Base-by-base conservation (phyloP, 2,888 invertebrate species). In the Argynnis bischoffii region DNA sequence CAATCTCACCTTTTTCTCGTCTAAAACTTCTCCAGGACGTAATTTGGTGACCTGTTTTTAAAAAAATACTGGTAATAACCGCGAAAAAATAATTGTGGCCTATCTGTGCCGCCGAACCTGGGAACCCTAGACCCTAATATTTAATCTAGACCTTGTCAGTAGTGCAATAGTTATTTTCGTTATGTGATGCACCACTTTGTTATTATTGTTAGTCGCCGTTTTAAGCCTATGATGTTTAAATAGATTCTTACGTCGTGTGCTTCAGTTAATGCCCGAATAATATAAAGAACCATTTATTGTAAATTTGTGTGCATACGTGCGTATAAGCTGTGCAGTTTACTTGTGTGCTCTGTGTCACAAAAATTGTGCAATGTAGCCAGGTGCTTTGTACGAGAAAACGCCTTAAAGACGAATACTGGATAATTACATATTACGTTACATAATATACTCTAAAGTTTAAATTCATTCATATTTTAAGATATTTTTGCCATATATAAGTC, bases 21-120 rank as follows among this genome's bases (percentile, higher is more conserved):
- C 97, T 94, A 97, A 92, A 91, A 98, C 96, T 95, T 98, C 98
- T 91, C 98, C 98, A 82, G 98, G 98, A 84, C 98, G 97, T 93
- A 98, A 96, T 95, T 97, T 97, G 93, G 95, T 96, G 94, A 96
- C 96, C 97, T 93, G 93, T 90, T 89, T 85, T 90, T 87, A 89
- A 77, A 92, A 90, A 26, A 91, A 92, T 72, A 90, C 79, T 84
- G 87, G 90, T 89, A 88, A 89, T 89, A 85, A 81, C 85, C 86
- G 87, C 83, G 79, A 80, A 75, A 77, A 72, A 73, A 74, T 78
- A 75, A 74, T 72, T 72, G 69, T 77, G 78, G 80, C 84, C 84
- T 86, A 88, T 88, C 90, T 90, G 90, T 88, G 86, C 85, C 84
- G 91, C 92, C 92, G 92, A 92, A 90, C 92, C 89, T 85, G 78